These are phyloP conservation scores for Ophraella communa DNA, from an alignment of 2,888 invertebrate species.

Conservation along the genomic window DNA sequence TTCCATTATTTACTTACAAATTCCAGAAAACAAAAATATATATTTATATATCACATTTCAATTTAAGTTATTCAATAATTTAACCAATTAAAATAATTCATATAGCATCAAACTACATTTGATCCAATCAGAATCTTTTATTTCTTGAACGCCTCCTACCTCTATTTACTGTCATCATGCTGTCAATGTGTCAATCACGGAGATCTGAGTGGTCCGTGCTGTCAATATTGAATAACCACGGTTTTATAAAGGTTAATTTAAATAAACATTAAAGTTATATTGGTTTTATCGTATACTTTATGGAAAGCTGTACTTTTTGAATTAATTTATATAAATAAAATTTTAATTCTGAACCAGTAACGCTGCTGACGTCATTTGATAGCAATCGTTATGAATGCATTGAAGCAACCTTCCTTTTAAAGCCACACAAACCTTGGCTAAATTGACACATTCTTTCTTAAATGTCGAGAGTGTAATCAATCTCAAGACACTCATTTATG, in stretches of 20 bases:
- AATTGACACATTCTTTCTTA: constrained; percentile 13
- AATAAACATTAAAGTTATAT: no score
- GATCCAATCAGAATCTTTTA: background rate
- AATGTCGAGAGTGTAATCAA: constrained; percentile 8
- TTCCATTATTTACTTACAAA: background rate
- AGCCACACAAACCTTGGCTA: background rate
- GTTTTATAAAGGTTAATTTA: background rate
- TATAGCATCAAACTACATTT: background rate
- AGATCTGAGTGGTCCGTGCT: background rate
- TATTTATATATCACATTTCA: no score
- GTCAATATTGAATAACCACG: background rate
- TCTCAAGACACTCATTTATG: constrained; percentile 13
- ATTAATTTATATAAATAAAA: no score
- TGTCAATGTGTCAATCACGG: no score
- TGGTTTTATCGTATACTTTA: no score
- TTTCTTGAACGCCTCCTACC: background rate
- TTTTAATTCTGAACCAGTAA: no score
- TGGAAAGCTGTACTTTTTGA: no score
- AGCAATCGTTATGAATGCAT: background rate
- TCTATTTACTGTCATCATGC: background rate
- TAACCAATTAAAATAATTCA: background rate
- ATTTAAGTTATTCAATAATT: no score
- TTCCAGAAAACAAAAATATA: no score
- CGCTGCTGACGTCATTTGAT: background rate
- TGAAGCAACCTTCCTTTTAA: background rate